Base-by-base conservation (phyloP, 2,113 vertebrate species). In the Protobothrops flavoviridis region DNA sequence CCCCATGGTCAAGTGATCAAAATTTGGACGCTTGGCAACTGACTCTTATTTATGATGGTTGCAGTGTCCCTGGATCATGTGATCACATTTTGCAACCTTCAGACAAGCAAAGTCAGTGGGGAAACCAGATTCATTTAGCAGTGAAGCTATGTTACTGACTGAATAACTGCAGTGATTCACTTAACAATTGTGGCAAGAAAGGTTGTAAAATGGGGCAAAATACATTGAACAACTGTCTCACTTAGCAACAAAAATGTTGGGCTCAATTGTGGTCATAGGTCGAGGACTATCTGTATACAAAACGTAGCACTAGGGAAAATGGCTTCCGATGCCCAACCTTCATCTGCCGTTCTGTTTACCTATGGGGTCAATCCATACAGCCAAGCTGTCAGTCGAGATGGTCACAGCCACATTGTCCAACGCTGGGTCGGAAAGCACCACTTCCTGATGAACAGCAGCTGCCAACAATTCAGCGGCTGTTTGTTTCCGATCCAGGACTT, bases 311-410 rank as follows among this genome's bases (percentile, higher is more conserved):
- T 52, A 64, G 48, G 5, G 48, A 17, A 53, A 53, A 13, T 53
- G 29, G 17, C 45, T 15, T 88, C 87, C 52, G 24, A 8, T 26
- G 26, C 43, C 2, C 3, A 23, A 39, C 33, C 6, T 81, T 81
- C 33, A 81, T 21, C 74, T 39, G 1, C 21, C 12, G 1, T 15
- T 26, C 86, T 23, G 26, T 89, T 95, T 97, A 98, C 98, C 98
- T 20, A 97, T 98, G 50, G 98, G 98, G 96, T 98, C 98, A 4
- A 98, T 98, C 98, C 98, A 98, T 92, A 98, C 96, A 91, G 95
- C 97, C 87, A 98, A 89, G 85, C 98, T 97, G 8, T 95, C 95
- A 0, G 97, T 95, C 39, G 94, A 96, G 87, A 98, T 74, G 1
- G 96, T 95, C 89, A 98, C 93, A 7, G 53, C 88, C 86, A 98